Base-by-base conservation (phyloP, 2,113 vertebrate species). In the Hydrochoerus hydrochaeris region DNA sequence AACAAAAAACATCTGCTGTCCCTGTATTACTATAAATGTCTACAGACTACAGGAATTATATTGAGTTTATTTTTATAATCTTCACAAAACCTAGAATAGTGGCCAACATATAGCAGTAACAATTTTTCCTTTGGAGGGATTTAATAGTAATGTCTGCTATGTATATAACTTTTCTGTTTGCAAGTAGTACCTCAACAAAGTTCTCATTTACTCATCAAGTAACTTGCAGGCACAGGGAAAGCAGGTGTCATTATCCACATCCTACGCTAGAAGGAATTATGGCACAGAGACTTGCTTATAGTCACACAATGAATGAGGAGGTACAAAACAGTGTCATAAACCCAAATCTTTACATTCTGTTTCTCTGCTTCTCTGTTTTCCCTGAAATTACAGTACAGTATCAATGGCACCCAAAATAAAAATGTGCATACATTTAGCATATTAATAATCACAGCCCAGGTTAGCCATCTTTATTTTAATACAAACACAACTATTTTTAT, bases 201-300 rank as follows among this genome's bases (percentile, higher is more conserved):
- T 94, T 90, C 41, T 85, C 80, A 86, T 93, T 95, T 88, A 78
- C 41, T 95, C 35, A 30, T 78, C 71, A 95, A 69, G 62, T 46
- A 73, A 78, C 41, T 86, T 93, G 46, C 52, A 46, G 3, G 46
- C 60, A 94, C 38, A 81, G 52, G 90, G 54, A 83, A 96, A 93
- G 78, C 14, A 91, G 28, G 69, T 89, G 12, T 89, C 60, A 67
- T 77, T 88, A 94, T 71, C 58, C 82, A 73, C 19, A 71, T 94
- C 52, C 67, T 84, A 84, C 35, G 73, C 49, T 30, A 20, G 67
- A 26, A 90, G 69, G 96, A 96, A 90, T 19, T 60, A 35, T n/a
- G 54, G 35, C 60, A 73, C 4, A 88, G 19, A 58, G 11, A 58
- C n/a, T 85, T 63, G 35, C 9, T 10, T 83, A 77, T 90, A 78